phyloP scores from a whole-genome alignment of 1,140 invertebrate genomes.

The Cecropterus lyciades region DNA sequence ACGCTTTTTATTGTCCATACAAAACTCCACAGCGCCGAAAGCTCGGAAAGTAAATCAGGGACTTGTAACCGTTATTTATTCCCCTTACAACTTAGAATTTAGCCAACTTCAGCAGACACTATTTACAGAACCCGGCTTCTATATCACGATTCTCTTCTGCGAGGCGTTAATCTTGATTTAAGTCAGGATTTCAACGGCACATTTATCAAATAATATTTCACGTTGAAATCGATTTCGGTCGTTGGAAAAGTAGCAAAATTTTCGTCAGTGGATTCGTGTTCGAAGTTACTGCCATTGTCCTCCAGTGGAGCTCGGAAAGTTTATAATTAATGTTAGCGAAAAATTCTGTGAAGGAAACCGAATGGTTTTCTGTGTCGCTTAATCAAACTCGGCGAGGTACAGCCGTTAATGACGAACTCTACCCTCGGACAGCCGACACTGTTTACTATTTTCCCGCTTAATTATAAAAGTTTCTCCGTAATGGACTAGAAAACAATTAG shows the following conservation, averaged over 20 bases:
- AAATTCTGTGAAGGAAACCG: slow-evolving; percentile 53
- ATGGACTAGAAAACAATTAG: slow-evolving; percentile 9
- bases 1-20: slow-evolving; percentile 1
- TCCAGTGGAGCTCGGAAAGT: slow-evolving; percentile 56
- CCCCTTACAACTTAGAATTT: slow-evolving; percentile 26
- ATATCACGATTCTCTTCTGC: slow-evolving; percentile 18
- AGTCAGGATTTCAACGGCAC: slow-evolving; percentile 25
- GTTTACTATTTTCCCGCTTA: slow-evolving; percentile 22
- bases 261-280: slow-evolving; percentile 43
- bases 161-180: slow-evolving; percentile 29
- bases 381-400: slow-evolving; percentile 46
- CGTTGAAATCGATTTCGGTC: slow-evolving; percentile 30
- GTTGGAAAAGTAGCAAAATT: slow-evolving; percentile 42
- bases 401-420: slow-evolving; percentile 32
- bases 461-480: slow-evolving; percentile 11
- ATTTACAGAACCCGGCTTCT: slow-evolving; percentile 12
- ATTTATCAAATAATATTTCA: slow-evolving; percentile 33
- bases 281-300: slow-evolving; percentile 61
- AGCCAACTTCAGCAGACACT: slow-evolving; percentile 18
- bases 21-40: slow-evolving; percentile 9
- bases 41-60: slow-evolving; percentile 14
- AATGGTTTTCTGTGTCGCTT: slow-evolving; percentile 48
- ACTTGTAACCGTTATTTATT: slow-evolving; percentile 24
- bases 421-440: slow-evolving; percentile 10
- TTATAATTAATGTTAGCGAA: slow-evolving; percentile 71